Conservation (phyloP, 2,113 vertebrate genomes). For the Bostrychus sinensis region DNA sequence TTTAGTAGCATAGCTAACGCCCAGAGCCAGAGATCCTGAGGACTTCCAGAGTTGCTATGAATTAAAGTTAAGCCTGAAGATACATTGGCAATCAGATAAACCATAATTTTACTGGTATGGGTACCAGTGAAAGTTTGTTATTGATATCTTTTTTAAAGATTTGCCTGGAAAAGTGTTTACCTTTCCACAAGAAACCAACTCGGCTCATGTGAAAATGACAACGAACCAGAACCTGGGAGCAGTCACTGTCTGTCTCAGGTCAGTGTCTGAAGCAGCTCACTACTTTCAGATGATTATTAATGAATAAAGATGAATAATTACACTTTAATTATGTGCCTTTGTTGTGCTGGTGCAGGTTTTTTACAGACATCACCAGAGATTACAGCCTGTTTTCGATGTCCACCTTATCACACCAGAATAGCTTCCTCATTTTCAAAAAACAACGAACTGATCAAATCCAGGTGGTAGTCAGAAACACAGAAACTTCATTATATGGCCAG, state of each 20-base stretch:
- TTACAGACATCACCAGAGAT: constrained; percentile 39
- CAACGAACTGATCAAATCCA: fast-evolving
- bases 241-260: constrained; percentile 41
- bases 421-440: constrained; percentile 23
- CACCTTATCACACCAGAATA: neutral
- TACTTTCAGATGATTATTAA: neutral
- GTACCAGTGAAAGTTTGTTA: neutral
- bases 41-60: too few species aligned
- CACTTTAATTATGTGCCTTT: neutral
- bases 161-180: constrained; percentile 57
- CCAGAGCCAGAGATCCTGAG: too few species aligned
- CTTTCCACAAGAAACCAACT: constrained; percentile 39
- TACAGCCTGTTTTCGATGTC: constrained; percentile 47
- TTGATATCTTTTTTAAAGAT: constrained; percentile 33
- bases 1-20: too few species aligned
- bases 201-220: constrained; percentile 41
- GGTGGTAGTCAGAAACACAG: fast-evolving
- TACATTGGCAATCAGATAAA: too few species aligned
- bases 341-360: constrained; percentile 18
- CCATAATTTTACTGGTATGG: too few species aligned
- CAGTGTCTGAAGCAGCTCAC: neutral
- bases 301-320: neutral
- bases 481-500: fast-evolving
- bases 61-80: too few species aligned
- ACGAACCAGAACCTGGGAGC: constrained; percentile 9